Percentiles rank a stretch among this genome's conserved stretches.
Evolutionary conservation across 2,797 vertebrate genomes (phyloP).

Genomic region (Morelia viridis): DNA sequence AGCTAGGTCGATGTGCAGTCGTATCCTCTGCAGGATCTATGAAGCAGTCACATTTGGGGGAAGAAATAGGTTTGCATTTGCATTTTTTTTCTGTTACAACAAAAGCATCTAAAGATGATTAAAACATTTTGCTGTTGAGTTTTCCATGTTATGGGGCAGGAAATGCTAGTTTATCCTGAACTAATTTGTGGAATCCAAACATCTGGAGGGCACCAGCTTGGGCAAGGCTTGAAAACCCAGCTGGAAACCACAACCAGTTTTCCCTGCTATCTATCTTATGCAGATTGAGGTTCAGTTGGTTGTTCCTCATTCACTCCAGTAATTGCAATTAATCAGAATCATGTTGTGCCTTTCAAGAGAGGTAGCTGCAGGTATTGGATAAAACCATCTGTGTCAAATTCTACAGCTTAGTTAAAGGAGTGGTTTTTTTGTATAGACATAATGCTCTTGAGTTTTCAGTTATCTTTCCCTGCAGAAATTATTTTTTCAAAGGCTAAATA

Average conservation of each 20-base stretch:
- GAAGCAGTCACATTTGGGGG: conserved; percentile 73
- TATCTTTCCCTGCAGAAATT: background rate
- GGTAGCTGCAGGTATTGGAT: background rate
- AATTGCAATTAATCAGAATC: background rate
- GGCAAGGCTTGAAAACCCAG: background rate
- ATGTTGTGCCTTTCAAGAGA: background rate
- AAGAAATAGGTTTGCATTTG: conserved; percentile 77
- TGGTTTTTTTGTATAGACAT: background rate
- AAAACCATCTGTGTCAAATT: background rate
- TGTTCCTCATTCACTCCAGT: background rate
- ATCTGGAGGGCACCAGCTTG: background rate
- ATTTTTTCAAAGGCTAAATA: background rate
- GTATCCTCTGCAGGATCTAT: conserved; percentile 80
- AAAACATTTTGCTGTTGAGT: background rate
- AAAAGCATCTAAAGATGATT: background rate
- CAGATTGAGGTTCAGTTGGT: background rate
- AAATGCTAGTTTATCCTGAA: background rate
- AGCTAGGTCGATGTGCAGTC: conserved; percentile 73
- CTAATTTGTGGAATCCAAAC: background rate
- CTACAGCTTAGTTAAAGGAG: background rate
- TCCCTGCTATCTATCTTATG: background rate
- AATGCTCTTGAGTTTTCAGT: background rate
- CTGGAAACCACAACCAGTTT: background rate
- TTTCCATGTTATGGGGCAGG: background rate
- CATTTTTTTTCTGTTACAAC: background rate